phyloP scores from a whole-genome alignment of 1,140 invertebrate genomes.

The Drosophila equinoxialis region DNA sequence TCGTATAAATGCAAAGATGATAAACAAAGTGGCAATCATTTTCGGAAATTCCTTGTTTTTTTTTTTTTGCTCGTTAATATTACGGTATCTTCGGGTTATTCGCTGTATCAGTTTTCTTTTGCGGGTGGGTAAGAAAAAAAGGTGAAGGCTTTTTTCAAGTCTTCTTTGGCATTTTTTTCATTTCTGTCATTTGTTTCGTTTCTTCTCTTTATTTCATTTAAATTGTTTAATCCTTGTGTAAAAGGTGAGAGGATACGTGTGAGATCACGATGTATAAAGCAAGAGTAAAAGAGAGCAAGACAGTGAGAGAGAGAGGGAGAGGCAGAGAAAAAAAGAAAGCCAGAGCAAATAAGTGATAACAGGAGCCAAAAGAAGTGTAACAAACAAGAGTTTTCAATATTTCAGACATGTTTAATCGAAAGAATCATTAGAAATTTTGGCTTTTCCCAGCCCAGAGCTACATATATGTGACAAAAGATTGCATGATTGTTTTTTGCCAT shows the following conservation, averaged over 20 bases:
- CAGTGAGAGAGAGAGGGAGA: not conserved
- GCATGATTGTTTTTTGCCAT: not conserved
- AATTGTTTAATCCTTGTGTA: not conserved
- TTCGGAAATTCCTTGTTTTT: slow-evolving; percentile 7
- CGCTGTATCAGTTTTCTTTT: slow-evolving; percentile 16
- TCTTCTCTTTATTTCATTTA: not conserved
- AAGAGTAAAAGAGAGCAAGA: not conserved
- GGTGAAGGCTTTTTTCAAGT: not conserved
- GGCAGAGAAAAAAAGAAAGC: too few species aligned
- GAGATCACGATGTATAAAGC: too few species aligned
- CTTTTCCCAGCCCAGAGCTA: too few species aligned
- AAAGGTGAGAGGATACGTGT: not conserved
- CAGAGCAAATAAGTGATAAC: too few species aligned
- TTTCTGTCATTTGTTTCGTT: not conserved
- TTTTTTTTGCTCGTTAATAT: slow-evolving; percentile 6
- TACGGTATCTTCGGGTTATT: not conserved
- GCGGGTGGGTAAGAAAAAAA: not conserved
- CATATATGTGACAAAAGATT: not conserved
- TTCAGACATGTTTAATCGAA: too few species aligned
- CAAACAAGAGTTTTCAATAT: too few species aligned
- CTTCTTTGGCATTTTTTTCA: slow-evolving; percentile 6
- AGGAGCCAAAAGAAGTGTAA: too few species aligned
- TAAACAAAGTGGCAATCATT: slow-evolving; percentile 82
- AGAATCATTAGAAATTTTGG: too few species aligned
- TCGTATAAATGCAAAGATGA: slow-evolving; percentile 82